Evolutionary conservation across 2,888 invertebrate genomes (phyloP), one percentile per base, ranked within the genome.

Genomic region (Euzophera pinguis): DNA sequence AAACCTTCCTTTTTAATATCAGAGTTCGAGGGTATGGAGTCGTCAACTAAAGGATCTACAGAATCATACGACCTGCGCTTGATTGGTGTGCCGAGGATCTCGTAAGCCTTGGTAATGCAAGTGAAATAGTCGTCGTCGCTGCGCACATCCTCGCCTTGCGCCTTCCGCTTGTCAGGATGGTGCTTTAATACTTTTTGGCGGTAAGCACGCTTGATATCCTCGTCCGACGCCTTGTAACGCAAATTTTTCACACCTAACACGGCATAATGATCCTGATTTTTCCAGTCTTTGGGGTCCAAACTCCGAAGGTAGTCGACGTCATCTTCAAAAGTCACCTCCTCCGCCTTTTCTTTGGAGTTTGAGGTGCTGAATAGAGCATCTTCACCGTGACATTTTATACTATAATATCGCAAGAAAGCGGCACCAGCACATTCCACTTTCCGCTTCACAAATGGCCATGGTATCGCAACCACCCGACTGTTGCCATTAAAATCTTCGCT

Each of bases 121-220:
- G 98, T 98, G 82, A 99, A 99, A 84, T 99, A 99, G 87, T 99
- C 99, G 70, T 98, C 97, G 66, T 98, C 98, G 3, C 94, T 93
- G 58, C 94, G 93, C 34, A 97, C 93, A 62, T 96, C 96, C 81
- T 98, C 96, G 2, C 98, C 98, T 73, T 94, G 92, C 3, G 95
- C 96, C 91, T 97, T 96, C 67, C 99, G 93, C 83, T 99, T 99
- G 80, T 99, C 99, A 0, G 99, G 99, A 89, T 99, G 99, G 80
- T 99, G 99, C 70, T 94, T 95, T 50, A 99, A 90, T 27, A 90
- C 90, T 58, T 90, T 90, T 63, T 90, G 94, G 59, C 95, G 92
- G 93, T 98, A 99, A 17, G 98, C 98, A 71, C 95, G 94, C 81
- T 98, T 97, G 58, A 99, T 97, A 69, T 98, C 96, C 55, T 98